phyloP scores from a whole-genome alignment of 2,888 invertebrate species.

The Tinea trinotella region DNA sequence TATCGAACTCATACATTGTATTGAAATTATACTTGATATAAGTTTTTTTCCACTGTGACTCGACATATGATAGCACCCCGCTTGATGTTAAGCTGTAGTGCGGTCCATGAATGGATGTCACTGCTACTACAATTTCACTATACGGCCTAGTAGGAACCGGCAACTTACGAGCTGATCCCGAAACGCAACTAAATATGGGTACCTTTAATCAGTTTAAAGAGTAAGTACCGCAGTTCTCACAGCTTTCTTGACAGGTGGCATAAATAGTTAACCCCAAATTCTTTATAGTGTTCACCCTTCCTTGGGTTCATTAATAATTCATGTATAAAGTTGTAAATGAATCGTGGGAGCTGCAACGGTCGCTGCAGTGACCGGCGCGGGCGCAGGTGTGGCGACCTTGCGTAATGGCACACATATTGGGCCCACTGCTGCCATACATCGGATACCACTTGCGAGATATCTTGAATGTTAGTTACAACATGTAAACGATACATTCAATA shows the following conservation, averaged over 20 bases:
- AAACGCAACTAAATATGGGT: too few species aligned
- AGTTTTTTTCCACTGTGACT: too few species aligned
- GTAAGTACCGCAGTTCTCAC: not conserved
- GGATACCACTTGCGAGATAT: conserved; percentile 57
- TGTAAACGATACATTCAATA: not conserved
- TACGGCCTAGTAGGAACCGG: too few species aligned
- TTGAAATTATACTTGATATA: too few species aligned
- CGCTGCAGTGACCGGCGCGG: conserved; percentile 43
- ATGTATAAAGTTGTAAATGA: conserved; percentile 26
- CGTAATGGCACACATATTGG: conserved; percentile 51
- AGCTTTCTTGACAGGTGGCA: conserved; percentile 11
- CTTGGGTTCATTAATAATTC: conserved; percentile 38
- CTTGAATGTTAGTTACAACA: conserved; percentile 22
- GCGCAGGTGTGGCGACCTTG: conserved; percentile 56
- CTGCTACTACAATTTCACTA: too few species aligned
- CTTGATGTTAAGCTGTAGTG: too few species aligned
- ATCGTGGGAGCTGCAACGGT: conserved; percentile 57
- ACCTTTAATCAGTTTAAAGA: not conserved
- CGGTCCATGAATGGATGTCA: too few species aligned
- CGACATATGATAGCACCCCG: too few species aligned
- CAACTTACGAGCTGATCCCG: too few species aligned
- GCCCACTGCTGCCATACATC: conserved; percentile 29
- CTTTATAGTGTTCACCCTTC: conserved; percentile 40
- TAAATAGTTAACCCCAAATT: conserved; percentile 28
- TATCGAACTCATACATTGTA: not conserved